These are phyloP conservation scores for Sitta carolinensis DNA, from an alignment of 2,797 vertebrate species.

Conservation along the genomic window DNA sequence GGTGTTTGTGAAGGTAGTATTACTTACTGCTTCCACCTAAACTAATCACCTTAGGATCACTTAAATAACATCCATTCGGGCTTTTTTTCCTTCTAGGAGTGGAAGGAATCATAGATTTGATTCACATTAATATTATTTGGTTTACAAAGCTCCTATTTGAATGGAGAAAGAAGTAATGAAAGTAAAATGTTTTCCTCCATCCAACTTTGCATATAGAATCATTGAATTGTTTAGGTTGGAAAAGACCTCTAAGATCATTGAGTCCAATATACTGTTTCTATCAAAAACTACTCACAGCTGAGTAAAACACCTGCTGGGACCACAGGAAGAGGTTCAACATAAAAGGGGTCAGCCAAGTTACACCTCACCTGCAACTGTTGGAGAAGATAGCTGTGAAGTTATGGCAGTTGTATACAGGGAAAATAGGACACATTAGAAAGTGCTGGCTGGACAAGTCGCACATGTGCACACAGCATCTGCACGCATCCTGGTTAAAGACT, in stretches of 20 bases:
- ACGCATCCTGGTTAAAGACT: not conserved
- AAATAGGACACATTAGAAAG: conserved; percentile 5
- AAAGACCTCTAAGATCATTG: not conserved
- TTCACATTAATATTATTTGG: not conserved
- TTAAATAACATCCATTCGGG: not conserved
- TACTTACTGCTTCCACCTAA: not conserved
- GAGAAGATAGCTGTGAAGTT: conserved; percentile 31
- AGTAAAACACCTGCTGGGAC: conserved; percentile 11
- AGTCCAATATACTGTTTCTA: not conserved
- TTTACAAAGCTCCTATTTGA: not conserved
- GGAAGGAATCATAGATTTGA: not conserved
- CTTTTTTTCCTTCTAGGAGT: not conserved
- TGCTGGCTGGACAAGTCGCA: not conserved
- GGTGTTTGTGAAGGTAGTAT: not conserved
- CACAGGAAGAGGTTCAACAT: not conserved
- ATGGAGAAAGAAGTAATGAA: not conserved
- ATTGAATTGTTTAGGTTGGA: not conserved
- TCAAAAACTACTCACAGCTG: not conserved
- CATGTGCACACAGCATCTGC: not conserved
- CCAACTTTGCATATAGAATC: not conserved
- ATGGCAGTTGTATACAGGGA: not conserved
- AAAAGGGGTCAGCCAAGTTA: conserved; percentile 49
- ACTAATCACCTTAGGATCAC: not conserved
- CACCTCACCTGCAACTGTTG: conserved; percentile 45
- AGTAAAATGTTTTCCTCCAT: not conserved